A percentile compares a stretch with the other conserved stretches of the same genome.
Conservation (phyloP, 2,888 invertebrate genomes). For the Synanthedon andrenaeformis region DNA sequence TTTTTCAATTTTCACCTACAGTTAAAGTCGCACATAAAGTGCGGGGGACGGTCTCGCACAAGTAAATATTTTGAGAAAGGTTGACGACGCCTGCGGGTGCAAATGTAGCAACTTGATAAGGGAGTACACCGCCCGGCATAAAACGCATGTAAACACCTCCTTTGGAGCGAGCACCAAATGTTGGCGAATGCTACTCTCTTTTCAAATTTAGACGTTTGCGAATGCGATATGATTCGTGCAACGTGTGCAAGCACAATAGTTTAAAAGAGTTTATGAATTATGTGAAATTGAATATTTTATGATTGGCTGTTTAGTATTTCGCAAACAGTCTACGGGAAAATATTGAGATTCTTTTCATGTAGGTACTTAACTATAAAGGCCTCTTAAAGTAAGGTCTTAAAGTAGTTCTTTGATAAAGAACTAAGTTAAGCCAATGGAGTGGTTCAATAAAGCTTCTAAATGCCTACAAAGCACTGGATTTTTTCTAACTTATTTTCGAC, state of each 20-base stretch:
- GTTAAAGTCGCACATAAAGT: constrained; percentile 55
- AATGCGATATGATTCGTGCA: background rate
- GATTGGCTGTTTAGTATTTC: too few species aligned
- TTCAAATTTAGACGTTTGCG: constrained; percentile 25
- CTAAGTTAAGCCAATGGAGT: too few species aligned
- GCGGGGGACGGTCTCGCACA: constrained; percentile 28
- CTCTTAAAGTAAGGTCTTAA: too few species aligned
- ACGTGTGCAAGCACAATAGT: too few species aligned
- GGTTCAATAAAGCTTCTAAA: constrained; percentile 1
- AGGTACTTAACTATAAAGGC: background rate
- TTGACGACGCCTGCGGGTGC: constrained; percentile 52
- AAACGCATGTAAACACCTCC: constrained; percentile 63
- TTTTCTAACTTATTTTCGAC: too few species aligned
- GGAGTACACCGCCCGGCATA: constrained; percentile 35
- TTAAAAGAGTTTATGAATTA: too few species aligned
- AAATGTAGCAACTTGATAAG: constrained; percentile 56
- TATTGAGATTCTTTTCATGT: background rate
- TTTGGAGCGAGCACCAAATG: constrained; percentile 39
- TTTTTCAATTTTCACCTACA: constrained; percentile 68
- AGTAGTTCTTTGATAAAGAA: too few species aligned
- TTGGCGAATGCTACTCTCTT: constrained; percentile 33
- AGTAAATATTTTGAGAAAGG: constrained; percentile 54
- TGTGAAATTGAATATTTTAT: too few species aligned
- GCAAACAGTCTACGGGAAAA: too few species aligned
- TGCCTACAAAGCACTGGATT: background rate